Conservation (phyloP, 2,113 vertebrate species). For the Synchiropus splendidus region DNA sequence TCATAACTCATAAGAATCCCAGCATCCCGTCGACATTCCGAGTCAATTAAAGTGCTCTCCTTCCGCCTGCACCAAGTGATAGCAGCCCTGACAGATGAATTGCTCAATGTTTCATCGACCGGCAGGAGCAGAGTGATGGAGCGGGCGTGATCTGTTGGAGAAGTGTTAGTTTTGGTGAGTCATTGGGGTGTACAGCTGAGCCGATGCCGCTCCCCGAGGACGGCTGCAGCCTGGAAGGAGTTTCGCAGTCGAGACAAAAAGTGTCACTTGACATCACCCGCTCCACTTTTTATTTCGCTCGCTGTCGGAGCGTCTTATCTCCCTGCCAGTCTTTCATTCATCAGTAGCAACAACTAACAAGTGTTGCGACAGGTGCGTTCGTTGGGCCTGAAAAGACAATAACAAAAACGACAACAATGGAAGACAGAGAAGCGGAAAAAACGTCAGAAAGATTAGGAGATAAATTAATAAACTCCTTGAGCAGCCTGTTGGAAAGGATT, state of each 20-base stretch:
- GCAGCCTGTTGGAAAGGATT: too few species aligned
- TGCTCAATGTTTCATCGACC: slow-evolving; percentile 32
- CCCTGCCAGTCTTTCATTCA: slow-evolving; percentile 10
- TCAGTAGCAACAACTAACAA: slow-evolving; percentile 33
- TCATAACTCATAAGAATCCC: slow-evolving; percentile 27
- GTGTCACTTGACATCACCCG: slow-evolving; percentile 7
- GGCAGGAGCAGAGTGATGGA: slow-evolving; percentile 37
- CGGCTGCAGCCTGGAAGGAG: slow-evolving; percentile 18
- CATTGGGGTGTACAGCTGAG: slow-evolving; percentile 27
- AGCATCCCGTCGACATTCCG: slow-evolving; percentile 25
- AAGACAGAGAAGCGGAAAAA: slow-evolving; percentile 4
- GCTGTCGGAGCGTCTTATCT: slow-evolving; percentile 2
- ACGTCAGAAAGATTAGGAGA: slow-evolving; percentile 3
- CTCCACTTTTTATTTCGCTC: slow-evolving; percentile 6
- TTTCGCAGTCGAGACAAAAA: slow-evolving; percentile 4
- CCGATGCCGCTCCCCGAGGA: slow-evolving; percentile 28
- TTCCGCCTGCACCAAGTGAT: slow-evolving; percentile 26
- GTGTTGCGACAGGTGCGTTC: slow-evolving; percentile 36
- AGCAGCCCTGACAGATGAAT: slow-evolving; percentile 36
- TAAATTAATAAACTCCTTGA: too few species aligned
- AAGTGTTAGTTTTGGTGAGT: slow-evolving; percentile 52
- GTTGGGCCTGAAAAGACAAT: neutral
- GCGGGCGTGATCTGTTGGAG: slow-evolving; percentile 26
- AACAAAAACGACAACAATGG: slow-evolving; percentile 31
- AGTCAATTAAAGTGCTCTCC: slow-evolving; percentile 47